phyloP scores from a whole-genome alignment of 23 tunicate species.

The Halocynthia roretzi region DNA sequence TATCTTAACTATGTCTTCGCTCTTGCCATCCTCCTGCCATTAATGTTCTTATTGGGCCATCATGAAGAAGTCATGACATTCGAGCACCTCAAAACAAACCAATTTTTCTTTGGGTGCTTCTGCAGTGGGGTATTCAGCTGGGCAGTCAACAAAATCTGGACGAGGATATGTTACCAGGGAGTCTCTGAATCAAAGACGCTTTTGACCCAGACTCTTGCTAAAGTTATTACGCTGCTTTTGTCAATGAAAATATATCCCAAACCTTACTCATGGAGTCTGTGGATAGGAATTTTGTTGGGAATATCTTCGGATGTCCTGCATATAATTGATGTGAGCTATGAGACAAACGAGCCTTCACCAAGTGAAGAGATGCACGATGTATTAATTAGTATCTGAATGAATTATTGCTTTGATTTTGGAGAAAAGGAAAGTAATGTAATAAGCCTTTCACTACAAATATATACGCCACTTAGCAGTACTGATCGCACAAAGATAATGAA shows the following conservation, averaged over 20 bases:
- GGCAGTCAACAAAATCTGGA: conserved; percentile 59
- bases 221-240: conserved; percentile 41
- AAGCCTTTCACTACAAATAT: too few species aligned
- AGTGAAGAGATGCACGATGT: conserved; percentile 65
- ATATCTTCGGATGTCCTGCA: conserved; percentile 54
- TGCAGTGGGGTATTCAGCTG: conserved; percentile 75
- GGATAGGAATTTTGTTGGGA: conserved; percentile 51
- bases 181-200: conserved; percentile 18
- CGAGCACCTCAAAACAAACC: conserved; percentile 43
- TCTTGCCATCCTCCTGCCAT: conserved; percentile 33
- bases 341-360: conserved; percentile 1
- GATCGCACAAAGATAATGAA: too few species aligned
- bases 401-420: neutral
- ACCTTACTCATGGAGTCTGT: conserved; percentile 25
- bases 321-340: conserved; percentile 35
- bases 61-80: conserved; percentile 47
- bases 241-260: conserved; percentile 66
- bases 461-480: too few species aligned
- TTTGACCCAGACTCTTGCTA: conserved; percentile 49
- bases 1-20: conserved; percentile 58
- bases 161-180: conserved; percentile 7
- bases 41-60: conserved; percentile 61
- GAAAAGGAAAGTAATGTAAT: too few species aligned
- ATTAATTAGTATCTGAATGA: conserved; percentile 34
- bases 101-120: conserved; percentile 62